A percentile compares a stretch with the other conserved stretches of the same genome.
phyloP scores from a whole-genome alignment of 1,140 invertebrate genomes.

The Nebria ingens region DNA sequence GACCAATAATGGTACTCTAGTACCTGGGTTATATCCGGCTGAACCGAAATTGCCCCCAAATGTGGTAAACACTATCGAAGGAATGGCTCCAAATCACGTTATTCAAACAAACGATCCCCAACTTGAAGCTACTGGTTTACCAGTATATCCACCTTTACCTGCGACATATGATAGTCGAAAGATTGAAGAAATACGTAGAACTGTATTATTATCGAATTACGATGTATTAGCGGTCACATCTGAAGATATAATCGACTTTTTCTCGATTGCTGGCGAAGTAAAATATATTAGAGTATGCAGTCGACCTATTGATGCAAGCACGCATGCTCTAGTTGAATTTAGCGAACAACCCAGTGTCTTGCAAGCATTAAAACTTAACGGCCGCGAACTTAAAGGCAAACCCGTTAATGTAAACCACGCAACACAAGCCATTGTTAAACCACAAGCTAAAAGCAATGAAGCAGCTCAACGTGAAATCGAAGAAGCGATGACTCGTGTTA shows the following conservation, averaged over 20 bases:
- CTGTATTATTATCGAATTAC: slow-evolving; percentile 71
- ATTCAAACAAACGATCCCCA: slow-evolving; percentile 88
- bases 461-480: slow-evolving; percentile 91
- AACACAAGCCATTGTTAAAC: slow-evolving; percentile 82
- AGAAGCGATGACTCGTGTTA: slow-evolving; percentile 92
- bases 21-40: slow-evolving; percentile 66
- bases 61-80: slow-evolving; percentile 80
- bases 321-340: slow-evolving; percentile 87
- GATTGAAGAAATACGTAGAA: slow-evolving; percentile 93
- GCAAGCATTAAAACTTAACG: slow-evolving; percentile 79
- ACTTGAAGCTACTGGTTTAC: slow-evolving; percentile 70
- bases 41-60: slow-evolving; percentile 81
- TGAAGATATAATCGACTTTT: slow-evolving; percentile 77
- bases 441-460: slow-evolving; percentile 89
- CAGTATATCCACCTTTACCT: slow-evolving; percentile 86
- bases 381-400: slow-evolving; percentile 55
- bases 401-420: slow-evolving; percentile 71
- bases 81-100: slow-evolving; percentile 68
- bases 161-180: slow-evolving; percentile 79
- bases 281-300: slow-evolving; percentile 92
- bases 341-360: slow-evolving; percentile 83
- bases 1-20: slow-evolving; percentile 74
- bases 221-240: slow-evolving; percentile 51
- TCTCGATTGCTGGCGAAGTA: slow-evolving; percentile 78
- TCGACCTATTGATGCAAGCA: slow-evolving; percentile 59